Evolutionary conservation across 2,797 vertebrate species (phyloP), one percentile per base, ranked within the genome.

Genomic region (Coregonus suidteri): DNA sequence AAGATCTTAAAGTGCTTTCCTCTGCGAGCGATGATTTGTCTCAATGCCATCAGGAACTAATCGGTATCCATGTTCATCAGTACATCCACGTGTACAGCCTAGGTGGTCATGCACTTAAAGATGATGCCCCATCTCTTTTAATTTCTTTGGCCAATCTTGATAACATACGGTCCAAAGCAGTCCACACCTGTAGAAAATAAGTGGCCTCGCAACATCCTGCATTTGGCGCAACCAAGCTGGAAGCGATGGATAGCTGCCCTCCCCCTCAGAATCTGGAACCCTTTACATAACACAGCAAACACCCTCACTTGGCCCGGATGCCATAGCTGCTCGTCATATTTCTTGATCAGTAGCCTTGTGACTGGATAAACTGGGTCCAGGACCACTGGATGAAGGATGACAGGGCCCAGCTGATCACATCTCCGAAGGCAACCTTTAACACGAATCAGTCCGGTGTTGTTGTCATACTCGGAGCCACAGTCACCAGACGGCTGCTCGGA

Each of bases 261-360:
- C 0, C 67, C 71, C 14, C 68, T 30, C 14, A 74, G 7, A 7
- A 62, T 41, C 54, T 54, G 62, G 7, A 35, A 59, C 11, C 4
- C 4, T 3, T 34, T 3, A 3, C 54, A 7, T 1, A 59, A 0
- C 13, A 59, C 72, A 1, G 54, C 72, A 6, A 78, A 68, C 18
- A 77, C 73, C 15, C 25, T 25, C 15, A 73, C 74, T 30, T 66
- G 76, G 1, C 75, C 81, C 7, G 75, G 75, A 18, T 79, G 75
- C 1, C 31, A 15, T 13, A 73, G 41, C 1, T 11, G 54, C 4
- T 47, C 1, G 4, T 82, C 72, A 5, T 25, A 66, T 6, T 77
- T 68, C 31, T 80, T 20, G 30, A 73, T 69, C 47, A 66, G 30
- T 9, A 77, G 30, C 18, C 16, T 59, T 16, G 18, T 64, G 14